phyloP scores from a whole-genome alignment of 2,888 invertebrate genomes.

The Priocnemis perturbator region DNA sequence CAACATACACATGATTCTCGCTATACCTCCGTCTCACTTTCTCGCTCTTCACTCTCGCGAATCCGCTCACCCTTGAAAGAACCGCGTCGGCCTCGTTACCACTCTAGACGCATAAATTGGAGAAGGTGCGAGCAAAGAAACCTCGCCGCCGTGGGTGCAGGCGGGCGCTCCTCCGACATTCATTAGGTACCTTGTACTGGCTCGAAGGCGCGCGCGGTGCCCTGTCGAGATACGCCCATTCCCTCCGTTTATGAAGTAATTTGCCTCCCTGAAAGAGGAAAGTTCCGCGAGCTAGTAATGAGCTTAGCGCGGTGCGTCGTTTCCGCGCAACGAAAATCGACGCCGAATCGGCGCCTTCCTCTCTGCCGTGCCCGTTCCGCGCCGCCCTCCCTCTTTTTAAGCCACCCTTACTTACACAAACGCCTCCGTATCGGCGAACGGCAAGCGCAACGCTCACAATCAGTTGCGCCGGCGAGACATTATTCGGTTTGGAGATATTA shows the following conservation, averaged over 20 bases:
- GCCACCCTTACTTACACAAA: no score
- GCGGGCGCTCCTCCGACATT: conserved; percentile 45
- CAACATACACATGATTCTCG: no score
- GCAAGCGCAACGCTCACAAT: no score
- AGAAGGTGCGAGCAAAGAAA: conserved; percentile 49
- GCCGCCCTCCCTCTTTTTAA: background rate
- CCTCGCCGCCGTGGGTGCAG: conserved; percentile 20
- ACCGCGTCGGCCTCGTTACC: conserved; percentile 46
- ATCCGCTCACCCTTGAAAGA: background rate
- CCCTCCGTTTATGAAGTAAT: conserved; percentile 58
- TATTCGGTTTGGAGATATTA: no score
- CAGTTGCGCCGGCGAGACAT: no score
- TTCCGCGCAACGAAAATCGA: conserved; percentile 45
- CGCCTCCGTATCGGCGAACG: no score
- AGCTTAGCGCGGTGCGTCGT: conserved; percentile 51
- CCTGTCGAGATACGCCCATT: conserved; percentile 46
- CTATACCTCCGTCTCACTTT: no score
- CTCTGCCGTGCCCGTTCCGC: background rate
- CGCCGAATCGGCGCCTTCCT: conserved; percentile 25
- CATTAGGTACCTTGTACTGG: conserved; percentile 55
- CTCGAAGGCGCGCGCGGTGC: conserved; percentile 32
- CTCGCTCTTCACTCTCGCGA: no score
- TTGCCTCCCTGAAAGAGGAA: conserved; percentile 54
- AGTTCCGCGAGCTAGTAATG: conserved; percentile 56
- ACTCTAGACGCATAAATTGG: conserved; percentile 60